A percentile compares a stretch with the other conserved stretches of the same genome.
Evolutionary conservation across 2,888 invertebrate species (phyloP).

Genomic region (Danaus chrysippus): DNA sequence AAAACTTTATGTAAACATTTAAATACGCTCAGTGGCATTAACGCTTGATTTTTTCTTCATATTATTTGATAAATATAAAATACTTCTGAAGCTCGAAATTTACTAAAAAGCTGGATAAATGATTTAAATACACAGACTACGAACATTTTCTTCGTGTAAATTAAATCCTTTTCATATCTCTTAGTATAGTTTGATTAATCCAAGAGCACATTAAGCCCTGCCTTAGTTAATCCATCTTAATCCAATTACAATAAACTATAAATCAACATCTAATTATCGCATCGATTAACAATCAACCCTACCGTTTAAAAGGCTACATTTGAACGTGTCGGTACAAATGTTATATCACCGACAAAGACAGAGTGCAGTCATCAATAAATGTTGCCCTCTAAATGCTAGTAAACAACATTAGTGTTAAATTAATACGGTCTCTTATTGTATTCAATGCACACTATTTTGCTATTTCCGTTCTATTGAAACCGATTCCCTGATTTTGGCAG

Average conservation of each 20-base stretch:
- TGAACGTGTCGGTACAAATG: conserved; percentile 28
- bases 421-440: conserved; percentile 46
- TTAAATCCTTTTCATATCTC: too few species aligned
- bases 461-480: conserved; percentile 46
- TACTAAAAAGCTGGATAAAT: too few species aligned
- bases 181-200: too few species aligned
- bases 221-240: not conserved
- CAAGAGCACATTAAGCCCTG: too few species aligned
- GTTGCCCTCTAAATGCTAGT: conserved; percentile 45
- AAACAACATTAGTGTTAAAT: conserved; percentile 70
- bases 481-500: conserved; percentile 36
- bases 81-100: too few species aligned
- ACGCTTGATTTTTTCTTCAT: too few species aligned
- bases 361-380: conserved; percentile 68
- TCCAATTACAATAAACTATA: conserved; percentile 24
- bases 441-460: conserved; percentile 41
- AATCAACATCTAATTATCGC: conserved; percentile 29
- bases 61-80: too few species aligned
- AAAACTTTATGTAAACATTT: too few species aligned
- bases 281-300: conserved; percentile 34
- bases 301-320: conserved; percentile 34
- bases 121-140: too few species aligned
- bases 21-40: too few species aligned
- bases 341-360: conserved; percentile 57
- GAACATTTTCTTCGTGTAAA: too few species aligned